phyloP scores from a whole-genome alignment of 2,888 invertebrate genomes.

The Drosophila anceps region DNA sequence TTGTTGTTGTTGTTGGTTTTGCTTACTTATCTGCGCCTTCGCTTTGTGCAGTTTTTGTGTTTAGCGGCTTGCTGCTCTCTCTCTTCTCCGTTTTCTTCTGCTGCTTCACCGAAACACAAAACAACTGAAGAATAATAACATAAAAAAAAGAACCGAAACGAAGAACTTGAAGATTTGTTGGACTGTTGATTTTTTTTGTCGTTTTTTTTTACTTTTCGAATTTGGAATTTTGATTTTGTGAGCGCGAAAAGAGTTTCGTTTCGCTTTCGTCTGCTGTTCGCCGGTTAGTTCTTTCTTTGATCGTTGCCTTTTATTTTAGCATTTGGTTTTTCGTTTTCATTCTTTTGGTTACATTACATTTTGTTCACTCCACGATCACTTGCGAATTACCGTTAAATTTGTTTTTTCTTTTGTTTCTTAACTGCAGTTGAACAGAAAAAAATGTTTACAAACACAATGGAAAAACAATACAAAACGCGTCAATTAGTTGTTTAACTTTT shows the following conservation, averaged over 20 bases:
- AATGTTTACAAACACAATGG: slow-evolving; percentile 75
- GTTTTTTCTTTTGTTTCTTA: slow-evolving; percentile 26
- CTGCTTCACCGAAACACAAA: slow-evolving; percentile 54
- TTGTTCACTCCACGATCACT: slow-evolving; percentile 61
- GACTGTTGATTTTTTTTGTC: slow-evolving; percentile 21
- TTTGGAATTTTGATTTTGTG: slow-evolving; percentile 76
- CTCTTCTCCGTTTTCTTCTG: slow-evolving; percentile 22
- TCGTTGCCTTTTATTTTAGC: slow-evolving; percentile 38
- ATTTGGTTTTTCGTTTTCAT: slow-evolving; percentile 10
- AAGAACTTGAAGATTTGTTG: slow-evolving; percentile 47
- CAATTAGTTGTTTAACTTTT: slow-evolving; percentile 43
- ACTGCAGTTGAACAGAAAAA: slow-evolving; percentile 61
- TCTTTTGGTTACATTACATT: slow-evolving; percentile 39
- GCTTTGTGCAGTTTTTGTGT: slow-evolving; percentile 58
- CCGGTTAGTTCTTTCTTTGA: slow-evolving; percentile 50
- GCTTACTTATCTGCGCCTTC: slow-evolving; percentile 76
- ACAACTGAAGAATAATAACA: slow-evolving; percentile 64
- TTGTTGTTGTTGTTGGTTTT: slow-evolving; percentile 39
- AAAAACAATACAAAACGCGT: slow-evolving; percentile 61
- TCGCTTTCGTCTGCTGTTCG: slow-evolving; percentile 54
- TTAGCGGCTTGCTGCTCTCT: slow-evolving; percentile 26
- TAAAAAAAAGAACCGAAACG: slow-evolving; percentile 65
- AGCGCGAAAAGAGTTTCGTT: slow-evolving; percentile 53
- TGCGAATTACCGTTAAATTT: slow-evolving; percentile 19
- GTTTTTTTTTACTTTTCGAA: slow-evolving; percentile 47